Evolutionary conservation across 2,797 vertebrate genomes (phyloP).

Genomic region (Sternarchorhynchus goeldii): DNA sequence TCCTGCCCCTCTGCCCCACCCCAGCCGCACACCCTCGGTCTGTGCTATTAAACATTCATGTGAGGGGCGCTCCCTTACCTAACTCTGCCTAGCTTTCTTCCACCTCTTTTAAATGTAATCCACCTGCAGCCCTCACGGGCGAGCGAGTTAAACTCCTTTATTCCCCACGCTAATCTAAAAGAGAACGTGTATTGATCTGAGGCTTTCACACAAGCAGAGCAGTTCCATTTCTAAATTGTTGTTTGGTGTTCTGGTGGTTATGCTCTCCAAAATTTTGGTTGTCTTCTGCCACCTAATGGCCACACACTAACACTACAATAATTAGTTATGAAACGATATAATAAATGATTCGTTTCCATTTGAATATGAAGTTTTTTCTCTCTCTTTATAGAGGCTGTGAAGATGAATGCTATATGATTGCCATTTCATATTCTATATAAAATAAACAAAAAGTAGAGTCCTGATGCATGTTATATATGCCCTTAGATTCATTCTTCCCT

Average conservation of each 20-base stretch:
- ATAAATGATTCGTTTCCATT: too few relatives aligned
- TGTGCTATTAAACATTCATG: constrained; percentile 37
- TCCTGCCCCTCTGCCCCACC: background rate
- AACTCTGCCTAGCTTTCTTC: constrained; percentile 55
- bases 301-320: background rate
- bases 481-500: too few relatives aligned
- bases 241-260: background rate
- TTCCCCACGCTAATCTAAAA: constrained; percentile 63
- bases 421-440: too few relatives aligned
- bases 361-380: too few relatives aligned
- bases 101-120: constrained; percentile 58
- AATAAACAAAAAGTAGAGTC: too few relatives aligned
- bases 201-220: constrained; percentile 66
- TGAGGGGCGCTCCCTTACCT: background rate
- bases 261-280: constrained; percentile 38
- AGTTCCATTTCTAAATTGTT: constrained; percentile 8
- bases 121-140: constrained; percentile 56
- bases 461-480: too few relatives aligned
- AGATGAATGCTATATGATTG: too few relatives aligned
- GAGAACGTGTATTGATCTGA: constrained; percentile 68
- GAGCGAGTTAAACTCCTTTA: constrained; percentile 62
- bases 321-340: background rate
- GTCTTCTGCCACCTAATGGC: constrained; percentile 73
- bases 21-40: background rate
- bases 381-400: too few relatives aligned